Base-by-base conservation (phyloP, 2,888 invertebrate species). In the Aphodius sticticus region DNA sequence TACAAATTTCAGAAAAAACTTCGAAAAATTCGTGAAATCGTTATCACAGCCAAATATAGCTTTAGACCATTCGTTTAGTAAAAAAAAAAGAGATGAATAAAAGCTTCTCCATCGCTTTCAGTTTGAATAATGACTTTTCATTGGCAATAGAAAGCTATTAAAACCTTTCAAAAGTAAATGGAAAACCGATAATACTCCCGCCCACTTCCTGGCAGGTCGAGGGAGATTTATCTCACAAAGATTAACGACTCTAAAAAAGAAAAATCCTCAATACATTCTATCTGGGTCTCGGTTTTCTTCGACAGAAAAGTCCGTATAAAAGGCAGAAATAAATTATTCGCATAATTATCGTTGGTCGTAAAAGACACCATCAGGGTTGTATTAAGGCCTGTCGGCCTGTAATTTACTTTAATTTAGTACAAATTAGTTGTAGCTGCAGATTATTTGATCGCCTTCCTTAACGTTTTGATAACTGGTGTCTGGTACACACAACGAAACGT, bases 121-220 rank as follows among this genome's bases (percentile, higher is more conserved):
- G 53, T 53, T 53, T 53, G 53, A 53, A 53, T 53, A 53, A 53
- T 53, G 12, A 12, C 53, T 53, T 53, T 53, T 53, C 53, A 53
- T 53, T 53, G 53, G 53, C 53, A 53, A 53, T 53, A 7, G 53
- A 53, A 53, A 53, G 53, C 53, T 53, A 53, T 53, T 53, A 53
- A 53, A 53, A 53, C 53, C 53, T 53, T 53, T 53, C 53, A 53
- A 53, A 53, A 53, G 53, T 53, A 53, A 53, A 53, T 53, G 53
- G 53, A 53, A 53, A 53, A 53, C 53, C 53, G 53, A 53, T 53
- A 53, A 53, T 53, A 5, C 7, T 7, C 53, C 6, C 53, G 53
- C 53, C 53, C 53, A 53, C 3, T 53, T 53, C 53, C 53, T 9
- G 53, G 12, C 53, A 53, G 12, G 3, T 53, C 53, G 53, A 7